Evolutionary conservation across 23 tunicate species (phyloP), one percentile per base, ranked within the genome.

Genomic region (Oikopleura vanhoeffeni): DNA sequence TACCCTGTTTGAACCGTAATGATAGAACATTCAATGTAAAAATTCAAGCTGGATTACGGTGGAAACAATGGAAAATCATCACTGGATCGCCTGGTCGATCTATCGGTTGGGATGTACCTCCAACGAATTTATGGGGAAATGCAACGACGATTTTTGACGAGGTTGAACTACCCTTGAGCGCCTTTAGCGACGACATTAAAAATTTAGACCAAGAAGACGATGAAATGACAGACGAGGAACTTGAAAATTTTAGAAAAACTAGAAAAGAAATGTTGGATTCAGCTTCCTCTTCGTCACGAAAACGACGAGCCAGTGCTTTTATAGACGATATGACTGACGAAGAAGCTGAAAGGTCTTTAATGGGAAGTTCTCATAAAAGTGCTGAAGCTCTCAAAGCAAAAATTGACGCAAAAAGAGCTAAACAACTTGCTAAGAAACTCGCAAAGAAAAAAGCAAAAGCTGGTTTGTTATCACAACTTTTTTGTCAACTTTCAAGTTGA

Each of bases 11-110:
- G n/a, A 85, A 92, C 39, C n/a, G n/a, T n/a, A n/a, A n/a, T n/a
- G n/a, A n/a, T n/a, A 89, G 96, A 41, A 90, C 88, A n/a, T 71
- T 71, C 79, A 13, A 18, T 2, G 38, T 71, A 18, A 41, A 83
- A 28, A 91, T 91, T 0, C 96, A 94, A 49, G 40, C 96, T 0
- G 99, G 96, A 30, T 40, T 94, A 40, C 67, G 99, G 76, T 84
- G 83, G 85, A 77, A 76, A 40, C 87, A 91, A 41, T 94, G 99
- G 99, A 94, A 94, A 75, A 84, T 94, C 60, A 76, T 49, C 57
- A 94, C 99, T 39, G 99, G 99, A 0, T 71, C 79, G 2, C 27
- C 35, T 2, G 27, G 34, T 2, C 34, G 35, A 24, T 38, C 27
- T 18, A 71, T 38, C 35, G 34, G 79, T 24, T 71, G 79, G 79